Base-by-base conservation (phyloP, 2,888 invertebrate species). In the Leptinotarsa haldemani region DNA sequence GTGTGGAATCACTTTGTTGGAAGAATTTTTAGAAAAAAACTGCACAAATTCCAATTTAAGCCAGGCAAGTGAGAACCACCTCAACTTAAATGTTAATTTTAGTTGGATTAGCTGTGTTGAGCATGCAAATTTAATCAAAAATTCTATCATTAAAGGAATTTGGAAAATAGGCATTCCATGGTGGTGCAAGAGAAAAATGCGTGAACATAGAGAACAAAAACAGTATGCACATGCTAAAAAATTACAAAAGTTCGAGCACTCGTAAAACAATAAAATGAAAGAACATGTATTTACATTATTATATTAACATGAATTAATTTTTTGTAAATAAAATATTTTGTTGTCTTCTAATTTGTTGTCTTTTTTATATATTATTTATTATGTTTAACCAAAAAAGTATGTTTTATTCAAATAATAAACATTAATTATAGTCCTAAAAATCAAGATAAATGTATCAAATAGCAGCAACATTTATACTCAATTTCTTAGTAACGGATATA, bases 121-220 rank as follows among this genome's bases (percentile, higher is more conserved):
- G 48, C 48, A 48, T 48, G 48, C 48, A 48, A 48, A 48, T 48
- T 48, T 48, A 48, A 48, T 48, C 48, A 48, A 48, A 48, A 48
- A 48, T 48, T 48, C 48, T 48, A 48, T 48, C 48, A 48, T 48
- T 48, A 48, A 67, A 30, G 67, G 67, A 53, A 50, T 67, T 56
- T 68, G 68, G 58, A 68, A 68, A 68, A 68, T 68, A 15, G 56
- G 56, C 46, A 68, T 56, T 40, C 68, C 58, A 56, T 68, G 58
- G 58, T 68, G 68, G 68, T 68, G 68, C 56, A 68, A 68, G 18
- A 56, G 68, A 46, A 50, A 68, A 46, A 13, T 68, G 25, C 46
- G 53, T 40, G 20, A 68, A 68, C 53, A 56, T 2, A 56, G 46
- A 68, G 46, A 68, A 56, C 20, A 58, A 58, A 40, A 68, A 68